Evolutionary conservation across 1,140 invertebrate genomes (phyloP).

Genomic region (Hypothenemus hampei): DNA sequence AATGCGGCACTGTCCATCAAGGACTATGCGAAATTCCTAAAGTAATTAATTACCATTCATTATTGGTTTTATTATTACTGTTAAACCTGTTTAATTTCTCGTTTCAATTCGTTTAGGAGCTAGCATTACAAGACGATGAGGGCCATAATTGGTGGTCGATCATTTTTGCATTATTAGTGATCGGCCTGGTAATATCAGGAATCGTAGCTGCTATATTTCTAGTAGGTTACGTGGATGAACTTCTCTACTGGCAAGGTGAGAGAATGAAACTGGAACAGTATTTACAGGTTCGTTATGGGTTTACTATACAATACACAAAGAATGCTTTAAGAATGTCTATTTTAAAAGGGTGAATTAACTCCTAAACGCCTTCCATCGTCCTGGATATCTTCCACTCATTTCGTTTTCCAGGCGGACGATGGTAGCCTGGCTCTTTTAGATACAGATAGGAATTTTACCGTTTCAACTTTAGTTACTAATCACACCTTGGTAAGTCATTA

Average conservation of each 20-base stretch:
- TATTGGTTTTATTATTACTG: too few relatives aligned
- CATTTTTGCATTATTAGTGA: slow-evolving; percentile 77
- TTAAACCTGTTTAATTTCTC: too few relatives aligned
- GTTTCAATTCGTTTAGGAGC: slow-evolving; percentile 54
- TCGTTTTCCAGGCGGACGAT: slow-evolving; percentile 79
- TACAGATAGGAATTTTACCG: slow-evolving; percentile 64
- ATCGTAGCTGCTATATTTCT: slow-evolving; percentile 81
- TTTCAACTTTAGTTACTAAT: slow-evolving; percentile 74
- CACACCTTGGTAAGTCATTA: slow-evolving; percentile 63
- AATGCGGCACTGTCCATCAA: slow-evolving; percentile 32
- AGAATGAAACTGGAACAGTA: slow-evolving; percentile 77
- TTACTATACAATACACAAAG: too few relatives aligned
- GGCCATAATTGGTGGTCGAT: slow-evolving; percentile 84
- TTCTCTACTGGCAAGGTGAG: slow-evolving; percentile 77
- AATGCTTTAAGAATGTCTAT: too few relatives aligned
- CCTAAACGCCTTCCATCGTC: slow-evolving; percentile 67
- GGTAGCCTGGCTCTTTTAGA: slow-evolving; percentile 70
- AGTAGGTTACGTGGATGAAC: slow-evolving; percentile 81
- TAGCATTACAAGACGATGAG: slow-evolving; percentile 63
- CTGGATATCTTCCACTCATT: slow-evolving; percentile 72
- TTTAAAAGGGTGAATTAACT: slow-evolving; percentile 64
- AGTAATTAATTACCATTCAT: slow-evolving; percentile 3
- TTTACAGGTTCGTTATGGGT: slow-evolving; percentile 67
- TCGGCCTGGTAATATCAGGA: slow-evolving; percentile 76
- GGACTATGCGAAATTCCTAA: slow-evolving; percentile 25